Evolutionary conservation across 1,140 invertebrate genomes (phyloP), one percentile per base, ranked within the genome.

Genomic region (Zaprionus vittiger): DNA sequence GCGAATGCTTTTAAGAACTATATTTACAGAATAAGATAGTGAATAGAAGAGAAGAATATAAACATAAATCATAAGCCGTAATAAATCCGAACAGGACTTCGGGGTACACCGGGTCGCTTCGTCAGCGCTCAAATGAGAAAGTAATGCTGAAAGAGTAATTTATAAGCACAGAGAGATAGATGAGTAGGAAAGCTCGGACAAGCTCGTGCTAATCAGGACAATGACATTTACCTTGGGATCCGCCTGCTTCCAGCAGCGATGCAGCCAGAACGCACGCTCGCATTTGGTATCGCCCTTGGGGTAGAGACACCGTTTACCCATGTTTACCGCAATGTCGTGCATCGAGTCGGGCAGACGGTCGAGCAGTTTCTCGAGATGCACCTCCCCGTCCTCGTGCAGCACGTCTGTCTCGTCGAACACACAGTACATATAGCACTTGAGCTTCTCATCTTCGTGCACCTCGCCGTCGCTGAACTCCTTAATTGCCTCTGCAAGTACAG

Each of bases 361-460:
- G 34, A 72, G 44, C 34, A 91, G 49, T 52, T 84, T 87, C 60
- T 84, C 81, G 61, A 87, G 57, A 62, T 87, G 79, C 47, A 87
- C 81, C 55, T 91, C 77, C 24, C 87, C 85, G 28, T 84, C 76
- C 59, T 87, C 87, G 69, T 87, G 73, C 63, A 85, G 66, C 9
- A 87, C 81, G 73, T 82, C 75, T 17, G 71, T 80, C 68, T 84
- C 77, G 52, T 87, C 77, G 49, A 87, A 91, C 26, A 91, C 74
- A 68, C 86, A 91, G 57, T 87, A 79, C 83, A 91, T 91, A 38
- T 87, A 91, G 56, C 83, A 91, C 52, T 91, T 91, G 14, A 90
- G 75, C 24, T 72, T 59, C 64, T 84, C 81, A 41, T 91, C 83
- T 61, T 91, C 83, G 59, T 91, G 83, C 47, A 91, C 68, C 41